Base-by-base conservation (phyloP, 1,140 invertebrate genomes). In the Pemphigus obesinymphae region DNA sequence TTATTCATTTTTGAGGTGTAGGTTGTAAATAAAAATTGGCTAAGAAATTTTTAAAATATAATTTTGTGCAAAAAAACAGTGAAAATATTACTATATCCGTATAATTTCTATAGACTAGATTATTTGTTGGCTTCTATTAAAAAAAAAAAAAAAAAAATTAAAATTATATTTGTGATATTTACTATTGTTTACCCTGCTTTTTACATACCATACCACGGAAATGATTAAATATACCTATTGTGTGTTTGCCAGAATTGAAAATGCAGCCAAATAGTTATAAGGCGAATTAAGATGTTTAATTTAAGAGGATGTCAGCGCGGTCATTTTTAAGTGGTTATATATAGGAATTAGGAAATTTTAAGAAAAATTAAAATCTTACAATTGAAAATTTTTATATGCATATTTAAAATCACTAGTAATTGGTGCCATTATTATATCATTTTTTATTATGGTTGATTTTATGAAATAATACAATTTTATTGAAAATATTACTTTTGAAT, bases 221-320 rank as follows among this genome's bases (percentile, higher is more conserved):
- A 37, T 66, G 10, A 66, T 17, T 66, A 37, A 66, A 66, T 23
- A 70, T 55, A 82, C n/a, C 31, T 61, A n/a, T n/a, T n/a, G n/a
- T 11, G 8, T 66, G 61, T 66, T 37, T 66, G 31, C 61, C 61
- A 68, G 34, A 68, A 37, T 68, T 11, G 11, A 20, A 4, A 37
- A 37, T 34, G 31, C 11, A 68, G 31, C 34, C 31, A 68, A 37
- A 37, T 68, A 40, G 15, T 40, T 15, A 50, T n/a, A n/a, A 50
- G 48, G 17, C 20, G 6, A 15, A 50, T 68, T 68, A 68, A 68
- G 34, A 68, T 68, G 34, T 68, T 68, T 68, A n/a, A 68, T 31
- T 20, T 34, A 68, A 68, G 8, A 34, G 10, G 37, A 5, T 5
- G 10, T 40, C 37, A 40, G 4, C 37, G 37, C 8, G 4, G 37